Percentiles rank a stretch among this genome's conserved stretches.
Conservation (phyloP, 2,113 vertebrate species). For the Python bivittatus region DNA sequence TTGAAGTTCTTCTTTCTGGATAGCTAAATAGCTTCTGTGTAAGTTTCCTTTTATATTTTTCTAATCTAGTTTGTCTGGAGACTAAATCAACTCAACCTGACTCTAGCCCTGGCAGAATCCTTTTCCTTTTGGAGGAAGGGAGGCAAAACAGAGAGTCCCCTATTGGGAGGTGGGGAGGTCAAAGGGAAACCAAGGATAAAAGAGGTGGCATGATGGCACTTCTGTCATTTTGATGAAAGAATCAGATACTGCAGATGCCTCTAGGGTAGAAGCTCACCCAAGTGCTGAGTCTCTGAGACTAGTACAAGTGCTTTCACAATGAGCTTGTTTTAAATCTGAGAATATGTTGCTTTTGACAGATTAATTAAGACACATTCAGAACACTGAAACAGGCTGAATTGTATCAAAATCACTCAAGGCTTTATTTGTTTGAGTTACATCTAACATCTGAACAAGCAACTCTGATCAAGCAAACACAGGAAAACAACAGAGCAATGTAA, state of each 20-base stretch:
- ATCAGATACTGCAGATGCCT: not conserved
- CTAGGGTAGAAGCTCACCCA: not conserved
- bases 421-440: not conserved
- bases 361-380: not conserved
- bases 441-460: not conserved
- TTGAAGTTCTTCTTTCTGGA: not conserved
- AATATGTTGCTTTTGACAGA: not conserved
- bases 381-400: not conserved
- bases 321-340: not conserved
- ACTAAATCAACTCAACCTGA: not conserved
- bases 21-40: not conserved
- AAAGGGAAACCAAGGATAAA: not conserved
- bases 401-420: not conserved
- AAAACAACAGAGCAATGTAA: not conserved
- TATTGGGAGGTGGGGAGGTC: not conserved
- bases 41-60: not conserved
- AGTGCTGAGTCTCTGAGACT: not conserved
- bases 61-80: not conserved
- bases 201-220: not conserved
- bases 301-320: not conserved
- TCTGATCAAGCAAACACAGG: not conserved
- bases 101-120: not conserved
- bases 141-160: not conserved
- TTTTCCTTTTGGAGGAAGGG: not conserved
- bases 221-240: not conserved